phyloP scores from a whole-genome alignment of 2,888 invertebrate species.

The Parthenolecanium corni region DNA sequence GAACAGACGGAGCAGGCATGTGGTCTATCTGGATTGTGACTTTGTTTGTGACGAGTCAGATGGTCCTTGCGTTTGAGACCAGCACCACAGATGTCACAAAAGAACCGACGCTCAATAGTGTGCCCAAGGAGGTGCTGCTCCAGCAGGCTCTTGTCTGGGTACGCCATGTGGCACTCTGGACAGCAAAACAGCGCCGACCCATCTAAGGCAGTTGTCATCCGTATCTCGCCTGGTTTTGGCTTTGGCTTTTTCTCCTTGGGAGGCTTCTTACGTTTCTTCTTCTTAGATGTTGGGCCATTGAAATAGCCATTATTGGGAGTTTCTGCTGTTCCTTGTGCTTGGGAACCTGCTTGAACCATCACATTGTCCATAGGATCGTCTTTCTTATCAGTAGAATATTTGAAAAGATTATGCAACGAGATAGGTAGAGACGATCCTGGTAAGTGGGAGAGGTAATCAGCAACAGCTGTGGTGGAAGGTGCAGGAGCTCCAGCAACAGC shows the following conservation, averaged over 20 bases:
- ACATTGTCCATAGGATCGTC: conserved; percentile 40
- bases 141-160: conserved; percentile 68
- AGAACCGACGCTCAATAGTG: conserved; percentile 70
- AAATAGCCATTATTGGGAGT: conserved; percentile 21
- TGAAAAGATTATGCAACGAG: conserved; percentile 51
- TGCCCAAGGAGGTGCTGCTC: conserved; percentile 80
- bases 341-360: conserved; percentile 6
- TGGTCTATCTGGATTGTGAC: conserved; percentile 78
- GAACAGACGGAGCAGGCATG: conserved; percentile 78
- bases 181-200: conserved; percentile 77
- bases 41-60: conserved; percentile 72
- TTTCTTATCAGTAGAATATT: conserved; percentile 51
- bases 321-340: conserved; percentile 2
- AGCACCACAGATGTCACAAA: conserved; percentile 81
- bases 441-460: conserved; percentile 45
- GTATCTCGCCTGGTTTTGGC: conserved; percentile 72
- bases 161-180: conserved; percentile 81
- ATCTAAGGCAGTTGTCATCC: conserved; percentile 48
- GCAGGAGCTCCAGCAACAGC: conserved; percentile 73
- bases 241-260: conserved; percentile 58
- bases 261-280: conserved; percentile 68
- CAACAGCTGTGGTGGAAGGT: conserved; percentile 52
- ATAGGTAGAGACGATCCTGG: conserved; percentile 45
- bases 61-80: conserved; percentile 79
- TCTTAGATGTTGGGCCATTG: conserved; percentile 42